Evolutionary conservation across 2,113 vertebrate species (phyloP), one percentile per base, ranked within the genome.

Genomic region (Oncorhynchus clarkii): DNA sequence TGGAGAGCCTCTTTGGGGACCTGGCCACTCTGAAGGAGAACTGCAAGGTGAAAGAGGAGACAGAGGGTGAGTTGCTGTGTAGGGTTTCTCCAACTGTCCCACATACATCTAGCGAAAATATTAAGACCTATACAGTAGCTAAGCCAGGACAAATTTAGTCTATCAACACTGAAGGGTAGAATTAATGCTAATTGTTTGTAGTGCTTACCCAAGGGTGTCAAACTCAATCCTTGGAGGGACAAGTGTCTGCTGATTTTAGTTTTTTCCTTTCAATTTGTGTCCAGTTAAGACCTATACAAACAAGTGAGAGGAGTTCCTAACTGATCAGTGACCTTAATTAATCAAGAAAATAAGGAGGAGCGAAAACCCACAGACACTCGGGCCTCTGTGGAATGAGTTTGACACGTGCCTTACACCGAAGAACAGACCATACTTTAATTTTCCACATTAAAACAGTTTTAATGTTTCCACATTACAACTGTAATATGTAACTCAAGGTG

Each of bases 1-100:
- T 98, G 87, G 96, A 97, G 90, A 98, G 94, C 78, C 93, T 99
- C 67, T 99, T 96, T 59, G 95, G 95, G 27, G 94, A 96, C 70
- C 93, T 95, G 82, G 93, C 95, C 77, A 81, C 84, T 16, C 87
- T 89, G 80, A 96, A 94, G 76, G 85, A 93, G 70, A 92, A 92
- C 72, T 88, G 81, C 81, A 93, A 86, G 81, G 84, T 57, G 8
- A 71, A 45, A 1, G 72, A 81, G 2, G 82, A 90, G 1, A 26
- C 82, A 2, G 92, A 93, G 8, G 78, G 68, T 57, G 78, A 82
- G 57, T 34, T 20, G 29, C 9, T 27, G 65, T 67, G 18, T 18
- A 68, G 6, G 31, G 29, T 16, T 39, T n/a, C 16, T 68, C 16
- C 29, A n/a, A n/a, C 6, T 31, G n/a, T 62, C 59, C 59, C n/a